Base-by-base conservation (phyloP, 1,140 invertebrate genomes). In the Phenacoccus solenopsis region DNA sequence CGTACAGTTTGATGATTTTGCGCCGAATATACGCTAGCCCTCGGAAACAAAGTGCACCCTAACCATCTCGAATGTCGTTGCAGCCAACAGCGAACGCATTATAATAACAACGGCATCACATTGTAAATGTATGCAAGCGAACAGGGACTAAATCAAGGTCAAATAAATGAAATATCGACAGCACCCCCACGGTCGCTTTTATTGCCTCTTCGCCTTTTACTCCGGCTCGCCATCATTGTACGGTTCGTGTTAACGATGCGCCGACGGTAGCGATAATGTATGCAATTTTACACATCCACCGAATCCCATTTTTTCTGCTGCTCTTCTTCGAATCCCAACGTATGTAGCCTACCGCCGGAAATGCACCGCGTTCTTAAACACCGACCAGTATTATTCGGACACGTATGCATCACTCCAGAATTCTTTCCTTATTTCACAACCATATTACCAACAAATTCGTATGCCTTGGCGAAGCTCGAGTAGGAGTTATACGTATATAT, bases 151-250 rank as follows among this genome's bases (percentile, higher is more conserved):
- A 49, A 49, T 49, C 38, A 49, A 49, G 38, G 38, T 49, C 38
- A 49, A 49, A 49, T 49, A 49, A 49, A 49, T 49, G 38, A 49
- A 49, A 49, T 49, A 49, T 49, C 38, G 38, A 49, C 38, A 49
- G 38, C 38, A 49, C 38, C 38, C 38, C 38, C 38, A 49, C 38
- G 38, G 38, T 49, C 38, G 38, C 38, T 49, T 49, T 49, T 49
- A 49, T 49, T 49, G 38, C 38, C 16, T 49, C 13, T 49, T 49
- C 38, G 38, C n/a, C n/a, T n/a, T n/a, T n/a, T n/a, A n/a, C n/a
- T n/a, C n/a, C n/a, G 38, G 5, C 16, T 9, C 38, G 38, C n/a
- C 20, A 49, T 49, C 5, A 16, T 9, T 49, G 38, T 49, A 49
- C 13, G 38, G 16, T n/a, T 2, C 38, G 38, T n/a, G 38, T 49